Evolutionary conservation across 2,888 invertebrate genomes (phyloP).

Genomic region (Pycnomerus fuliginosus): DNA sequence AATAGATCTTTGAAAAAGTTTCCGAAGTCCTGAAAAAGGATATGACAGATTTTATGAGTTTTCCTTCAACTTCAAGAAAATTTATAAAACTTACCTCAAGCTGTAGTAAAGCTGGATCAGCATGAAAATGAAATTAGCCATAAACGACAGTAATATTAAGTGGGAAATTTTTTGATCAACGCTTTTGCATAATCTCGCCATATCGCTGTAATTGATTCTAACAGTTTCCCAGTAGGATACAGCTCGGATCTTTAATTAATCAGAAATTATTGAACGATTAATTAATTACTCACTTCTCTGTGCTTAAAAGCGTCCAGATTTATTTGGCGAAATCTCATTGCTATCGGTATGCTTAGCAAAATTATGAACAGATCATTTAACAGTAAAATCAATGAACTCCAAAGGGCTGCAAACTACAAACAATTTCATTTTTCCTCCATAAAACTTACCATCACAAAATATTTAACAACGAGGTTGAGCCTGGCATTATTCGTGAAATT

Average conservation of each 20-base stretch:
- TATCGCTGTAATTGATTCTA: constrained; percentile 2
- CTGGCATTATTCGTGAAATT: too few relatives aligned
- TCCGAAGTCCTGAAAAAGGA: constrained; percentile 1
- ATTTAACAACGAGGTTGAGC: too few relatives aligned
- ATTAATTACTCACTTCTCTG: background rate
- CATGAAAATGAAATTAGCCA: constrained; percentile 1
- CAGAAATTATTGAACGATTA: too few relatives aligned
- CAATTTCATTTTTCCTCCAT: too few relatives aligned
- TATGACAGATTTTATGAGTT: too few relatives aligned
- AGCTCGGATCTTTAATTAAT: too few relatives aligned
- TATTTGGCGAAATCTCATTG: background rate
- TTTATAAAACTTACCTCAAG: constrained; percentile 8
- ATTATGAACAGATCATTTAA: constrained; percentile 4
- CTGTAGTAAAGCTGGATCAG: constrained; percentile 3
- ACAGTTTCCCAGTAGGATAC: constrained; percentile 3
- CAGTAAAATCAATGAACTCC: background rate
- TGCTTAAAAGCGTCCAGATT: background rate
- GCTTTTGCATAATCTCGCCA: constrained; percentile 3
- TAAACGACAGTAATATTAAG: constrained; percentile 4
- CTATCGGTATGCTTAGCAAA: constrained; percentile 1
- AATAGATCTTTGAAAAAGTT: constrained; percentile 25
- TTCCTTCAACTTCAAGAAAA: too few relatives aligned
- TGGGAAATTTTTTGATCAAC: constrained; percentile 5
- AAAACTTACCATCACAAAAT: too few relatives aligned
- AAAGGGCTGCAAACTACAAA: too few relatives aligned